These are phyloP conservation scores for Pemphredon lugubris DNA, from an alignment of 2,888 invertebrate genomes.

Conservation along the genomic window DNA sequence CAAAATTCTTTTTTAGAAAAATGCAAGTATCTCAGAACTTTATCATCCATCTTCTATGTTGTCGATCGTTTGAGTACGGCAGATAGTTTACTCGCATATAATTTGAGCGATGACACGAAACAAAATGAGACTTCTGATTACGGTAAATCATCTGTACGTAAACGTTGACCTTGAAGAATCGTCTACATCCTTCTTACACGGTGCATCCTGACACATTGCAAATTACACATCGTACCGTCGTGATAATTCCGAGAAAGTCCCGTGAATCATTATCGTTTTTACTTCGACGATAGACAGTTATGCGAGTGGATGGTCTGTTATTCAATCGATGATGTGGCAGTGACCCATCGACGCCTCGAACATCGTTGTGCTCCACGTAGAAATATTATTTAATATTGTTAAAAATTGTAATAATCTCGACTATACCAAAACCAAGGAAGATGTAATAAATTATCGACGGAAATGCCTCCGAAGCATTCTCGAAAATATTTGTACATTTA, in stretches of 20 bases:
- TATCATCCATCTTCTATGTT: no score
- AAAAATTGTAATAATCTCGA: no score
- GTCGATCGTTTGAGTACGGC: no score
- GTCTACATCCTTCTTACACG: slow-evolving; percentile 16
- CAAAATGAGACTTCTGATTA: slow-evolving; percentile 1
- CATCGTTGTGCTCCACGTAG: no score
- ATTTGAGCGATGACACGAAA: slow-evolving; percentile 15
- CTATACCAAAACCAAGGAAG: no score
- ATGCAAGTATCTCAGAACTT: no score
- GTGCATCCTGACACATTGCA: background rate
- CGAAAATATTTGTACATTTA: no score
- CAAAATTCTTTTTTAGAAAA: no score
- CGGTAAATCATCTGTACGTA: slow-evolving; percentile 7
- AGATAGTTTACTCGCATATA: background rate
- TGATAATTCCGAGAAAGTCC: background rate
- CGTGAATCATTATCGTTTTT: background rate
- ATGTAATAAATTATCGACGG: no score
- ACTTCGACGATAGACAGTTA: background rate
- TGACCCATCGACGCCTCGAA: background rate
- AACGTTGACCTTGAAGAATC: slow-evolving; percentile 15
- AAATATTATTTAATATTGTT: no score
- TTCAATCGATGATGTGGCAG: background rate
- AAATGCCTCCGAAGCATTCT: no score
- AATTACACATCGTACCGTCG: no score
- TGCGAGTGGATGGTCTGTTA: background rate